Conservation (phyloP, 2,797 vertebrate species). For the Tapirus indicus region DNA sequence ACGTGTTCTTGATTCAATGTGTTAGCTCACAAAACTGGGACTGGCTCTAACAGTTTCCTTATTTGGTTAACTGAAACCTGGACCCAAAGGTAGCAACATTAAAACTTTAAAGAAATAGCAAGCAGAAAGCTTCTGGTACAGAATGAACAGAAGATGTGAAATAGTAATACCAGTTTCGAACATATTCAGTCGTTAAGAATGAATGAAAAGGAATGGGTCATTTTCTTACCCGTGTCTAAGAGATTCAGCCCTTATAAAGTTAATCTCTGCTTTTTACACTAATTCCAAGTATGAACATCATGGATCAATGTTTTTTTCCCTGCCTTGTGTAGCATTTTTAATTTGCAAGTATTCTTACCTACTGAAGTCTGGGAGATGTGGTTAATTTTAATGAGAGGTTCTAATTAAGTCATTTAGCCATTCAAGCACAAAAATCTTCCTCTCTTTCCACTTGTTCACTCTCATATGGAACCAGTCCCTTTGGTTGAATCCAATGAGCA, state of each 20-base stretch:
- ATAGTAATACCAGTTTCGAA: background rate
- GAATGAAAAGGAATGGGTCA: background rate
- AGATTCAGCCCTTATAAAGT: background rate
- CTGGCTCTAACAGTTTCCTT: background rate
- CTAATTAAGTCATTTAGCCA: background rate
- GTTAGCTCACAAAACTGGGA: background rate
- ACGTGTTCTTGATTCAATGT: background rate
- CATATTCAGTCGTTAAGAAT: background rate
- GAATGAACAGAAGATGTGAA: background rate
- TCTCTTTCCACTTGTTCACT: background rate
- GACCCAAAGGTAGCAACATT: background rate
- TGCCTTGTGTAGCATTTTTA: background rate
- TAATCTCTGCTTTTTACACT: background rate
- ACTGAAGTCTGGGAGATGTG: background rate
- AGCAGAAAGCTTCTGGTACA: background rate
- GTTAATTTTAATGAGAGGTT: slow-evolving; percentile 33
- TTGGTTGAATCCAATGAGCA: background rate
- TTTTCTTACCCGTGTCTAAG: background rate
- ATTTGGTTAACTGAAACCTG: background rate
- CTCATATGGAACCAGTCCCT: background rate
- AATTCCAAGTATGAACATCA: background rate
- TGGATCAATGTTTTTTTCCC: too few relatives aligned
- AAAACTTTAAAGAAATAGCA: background rate
- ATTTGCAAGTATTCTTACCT: background rate
- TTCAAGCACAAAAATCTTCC: background rate